phyloP scores from a whole-genome alignment of 2,888 invertebrate species.

The Thecocarcelia acutangulata region DNA sequence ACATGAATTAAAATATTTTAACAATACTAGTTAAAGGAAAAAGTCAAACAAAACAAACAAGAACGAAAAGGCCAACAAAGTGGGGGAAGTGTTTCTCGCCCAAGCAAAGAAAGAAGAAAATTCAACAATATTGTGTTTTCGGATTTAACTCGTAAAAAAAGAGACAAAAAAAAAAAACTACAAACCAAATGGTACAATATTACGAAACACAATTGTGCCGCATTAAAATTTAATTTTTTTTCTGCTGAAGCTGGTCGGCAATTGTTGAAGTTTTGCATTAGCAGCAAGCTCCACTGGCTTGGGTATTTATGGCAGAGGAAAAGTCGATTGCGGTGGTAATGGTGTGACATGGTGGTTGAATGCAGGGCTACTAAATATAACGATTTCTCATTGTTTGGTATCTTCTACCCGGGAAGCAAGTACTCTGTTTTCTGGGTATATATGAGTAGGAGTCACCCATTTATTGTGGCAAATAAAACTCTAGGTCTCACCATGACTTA shows the following conservation, averaged over 20 bases:
- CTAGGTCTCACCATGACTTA: too few relatives aligned
- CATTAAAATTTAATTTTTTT: constrained; percentile 60
- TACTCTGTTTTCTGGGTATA: too few relatives aligned
- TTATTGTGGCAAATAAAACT: too few relatives aligned
- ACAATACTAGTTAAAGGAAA: constrained; percentile 43
- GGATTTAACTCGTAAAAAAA: constrained; percentile 39
- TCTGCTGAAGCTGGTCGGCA: constrained; percentile 10
- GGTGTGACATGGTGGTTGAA: not conserved
- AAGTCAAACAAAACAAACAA: constrained; percentile 16
- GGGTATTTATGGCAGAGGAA: not conserved
- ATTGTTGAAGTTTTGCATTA: not conserved
- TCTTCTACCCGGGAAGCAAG: too few relatives aligned
- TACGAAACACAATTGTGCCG: constrained; percentile 55
- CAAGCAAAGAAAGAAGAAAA: constrained; percentile 27
- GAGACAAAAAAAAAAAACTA: constrained; percentile 8
- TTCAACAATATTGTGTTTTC: constrained; percentile 46
- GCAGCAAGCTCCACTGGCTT: constrained; percentile 20
- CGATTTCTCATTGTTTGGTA: too few relatives aligned
- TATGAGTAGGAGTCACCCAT: too few relatives aligned
- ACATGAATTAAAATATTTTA: constrained; percentile 55
- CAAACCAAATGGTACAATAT: constrained; percentile 26
- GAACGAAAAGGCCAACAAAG: constrained; percentile 16
- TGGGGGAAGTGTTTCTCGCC: constrained; percentile 12
- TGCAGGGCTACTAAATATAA: too few relatives aligned
- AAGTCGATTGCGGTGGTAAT: not conserved